Evolutionary conservation across 2,113 vertebrate genomes (phyloP).

Genomic region (Pseudorasbora parva): DNA sequence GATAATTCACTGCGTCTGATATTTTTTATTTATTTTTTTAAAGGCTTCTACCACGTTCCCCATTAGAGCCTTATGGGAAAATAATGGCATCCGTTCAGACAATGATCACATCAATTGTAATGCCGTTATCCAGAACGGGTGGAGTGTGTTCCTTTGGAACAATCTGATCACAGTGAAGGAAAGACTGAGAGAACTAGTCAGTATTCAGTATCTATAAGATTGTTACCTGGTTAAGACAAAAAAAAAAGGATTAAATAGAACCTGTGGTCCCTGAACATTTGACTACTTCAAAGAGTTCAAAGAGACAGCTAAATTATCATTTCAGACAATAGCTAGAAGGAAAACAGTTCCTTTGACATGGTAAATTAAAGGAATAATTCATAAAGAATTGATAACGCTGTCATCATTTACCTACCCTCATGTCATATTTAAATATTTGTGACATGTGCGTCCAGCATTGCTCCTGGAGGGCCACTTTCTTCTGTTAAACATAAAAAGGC

Average conservation of each 20-base stretch:
- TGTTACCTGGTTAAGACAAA: background rate
- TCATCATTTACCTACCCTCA: background rate
- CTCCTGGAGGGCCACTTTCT: background rate
- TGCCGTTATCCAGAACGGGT: constrained; percentile 32
- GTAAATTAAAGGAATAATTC: background rate
- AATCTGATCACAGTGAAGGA: background rate
- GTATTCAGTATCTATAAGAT: background rate
- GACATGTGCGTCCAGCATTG: no score
- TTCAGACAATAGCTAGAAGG: constrained; percentile 15
- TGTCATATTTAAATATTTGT: background rate
- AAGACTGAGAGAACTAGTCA: background rate
- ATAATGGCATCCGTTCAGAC: constrained; percentile 41
- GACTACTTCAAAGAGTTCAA: background rate
- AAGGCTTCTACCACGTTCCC: constrained; percentile 11
- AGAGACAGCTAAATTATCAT: background rate
- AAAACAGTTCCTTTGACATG: background rate
- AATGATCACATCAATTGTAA: constrained; percentile 51
- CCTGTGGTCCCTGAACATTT: background rate
- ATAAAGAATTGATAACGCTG: background rate
- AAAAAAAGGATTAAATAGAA: background rate
- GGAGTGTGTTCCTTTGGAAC: background rate
- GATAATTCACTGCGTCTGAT: constrained; percentile 45
- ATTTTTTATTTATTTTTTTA: background rate
- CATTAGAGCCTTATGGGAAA: constrained; percentile 32
- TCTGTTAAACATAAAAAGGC: background rate